A percentile compares a stretch with the other conserved stretches of the same genome.
These are phyloP conservation scores for Tillus elongatus DNA, from an alignment of 2,888 invertebrate genomes.

Conservation along the genomic window DNA sequence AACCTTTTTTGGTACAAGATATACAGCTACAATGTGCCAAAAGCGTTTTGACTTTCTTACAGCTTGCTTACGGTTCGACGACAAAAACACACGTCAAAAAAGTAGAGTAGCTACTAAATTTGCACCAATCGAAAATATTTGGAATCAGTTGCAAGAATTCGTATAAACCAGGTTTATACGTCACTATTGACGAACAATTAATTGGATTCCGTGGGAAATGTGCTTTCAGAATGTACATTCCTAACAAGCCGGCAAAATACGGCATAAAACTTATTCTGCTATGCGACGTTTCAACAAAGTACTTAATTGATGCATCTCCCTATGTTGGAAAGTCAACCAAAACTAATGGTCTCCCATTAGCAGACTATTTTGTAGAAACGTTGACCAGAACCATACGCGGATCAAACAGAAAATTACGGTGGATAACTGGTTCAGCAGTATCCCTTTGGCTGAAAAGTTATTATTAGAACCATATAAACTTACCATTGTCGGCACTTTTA, in stretches of 20 bases:
- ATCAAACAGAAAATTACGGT: constrained; percentile 22
- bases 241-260: constrained; percentile 30
- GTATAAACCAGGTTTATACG: constrained; percentile 21
- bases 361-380: constrained; percentile 23
- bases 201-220: constrained; percentile 24
- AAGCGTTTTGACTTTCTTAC: no score
- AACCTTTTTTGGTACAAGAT: no score
- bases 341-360: constrained; percentile 24
- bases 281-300: constrained; percentile 26
- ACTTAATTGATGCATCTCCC: constrained; percentile 28
- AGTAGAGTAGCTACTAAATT: constrained; percentile 7
- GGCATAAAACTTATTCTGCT: constrained; percentile 31
- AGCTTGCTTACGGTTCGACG: constrained; percentile 14
- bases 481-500: no score
- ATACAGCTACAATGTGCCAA: no score
- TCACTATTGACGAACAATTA: constrained; percentile 28
- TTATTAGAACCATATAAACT: no score
- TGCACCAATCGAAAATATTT: constrained; percentile 1
- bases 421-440: no score
- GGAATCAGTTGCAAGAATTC: no score
- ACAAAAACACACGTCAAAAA: constrained; percentile 7
- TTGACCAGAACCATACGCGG: constrained; percentile 25
- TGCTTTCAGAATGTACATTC: constrained; percentile 29
- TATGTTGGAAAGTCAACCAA: constrained; percentile 29
- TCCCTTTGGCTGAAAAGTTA: no score